Evolutionary conservation across 2,888 invertebrate genomes (phyloP).

Genomic region (Eucera pruinosa): DNA sequence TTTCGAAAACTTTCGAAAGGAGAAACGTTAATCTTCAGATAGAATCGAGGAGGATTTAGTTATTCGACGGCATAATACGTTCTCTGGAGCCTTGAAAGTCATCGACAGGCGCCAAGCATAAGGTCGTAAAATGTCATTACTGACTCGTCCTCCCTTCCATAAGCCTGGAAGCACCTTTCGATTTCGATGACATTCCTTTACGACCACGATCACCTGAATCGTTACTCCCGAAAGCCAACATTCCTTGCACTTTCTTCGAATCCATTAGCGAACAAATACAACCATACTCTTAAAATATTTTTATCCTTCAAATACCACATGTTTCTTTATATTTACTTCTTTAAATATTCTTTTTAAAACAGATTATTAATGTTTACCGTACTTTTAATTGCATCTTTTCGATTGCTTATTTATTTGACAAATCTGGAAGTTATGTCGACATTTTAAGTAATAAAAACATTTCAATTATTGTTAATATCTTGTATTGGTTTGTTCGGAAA

Average conservation of each 20-base stretch:
- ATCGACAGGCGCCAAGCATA: constrained; percentile 35
- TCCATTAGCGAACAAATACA: no score
- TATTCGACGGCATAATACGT: constrained; percentile 40
- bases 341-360: no score
- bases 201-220: constrained; percentile 27
- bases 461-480: no score
- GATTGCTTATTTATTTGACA: no score
- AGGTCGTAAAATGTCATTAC: constrained; percentile 66
- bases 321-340: no score
- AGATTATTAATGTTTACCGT: no score
- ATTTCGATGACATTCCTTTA: constrained; percentile 69
- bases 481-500: no score
- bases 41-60: constrained; percentile 3
- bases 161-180: constrained; percentile 64
- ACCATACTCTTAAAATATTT: no score
- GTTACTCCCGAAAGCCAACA: constrained; percentile 12
- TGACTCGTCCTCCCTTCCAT: constrained; percentile 12
- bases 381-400: no score
- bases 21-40: background rate
- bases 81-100: constrained; percentile 64
- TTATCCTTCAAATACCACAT: no score
- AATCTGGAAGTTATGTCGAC: no score
- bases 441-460: no score
- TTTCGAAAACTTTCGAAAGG: constrained; percentile 5
- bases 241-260: constrained; percentile 49